Base-by-base conservation (phyloP, 2,888 invertebrate species). In the Eurois occulta region DNA sequence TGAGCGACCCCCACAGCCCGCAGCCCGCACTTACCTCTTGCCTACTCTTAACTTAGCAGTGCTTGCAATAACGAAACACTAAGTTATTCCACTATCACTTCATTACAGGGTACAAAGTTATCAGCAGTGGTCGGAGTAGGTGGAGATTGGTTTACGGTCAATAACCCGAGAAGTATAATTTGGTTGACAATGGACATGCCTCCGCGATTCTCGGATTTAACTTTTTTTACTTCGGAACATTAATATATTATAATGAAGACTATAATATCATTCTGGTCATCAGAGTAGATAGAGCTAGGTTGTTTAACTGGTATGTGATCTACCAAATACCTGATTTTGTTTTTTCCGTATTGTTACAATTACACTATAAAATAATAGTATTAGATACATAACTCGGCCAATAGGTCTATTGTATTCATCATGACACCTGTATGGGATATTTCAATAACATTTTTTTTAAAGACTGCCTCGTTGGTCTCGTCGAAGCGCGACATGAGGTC, bases 21-120 rank as follows among this genome's bases (percentile, higher is more conserved):
- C 75, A 78, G 83, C 85, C 86, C 78, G 79, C 74, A 94, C 96
- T 95, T 92, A 96, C 95, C 95, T 94, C 93, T 94, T 94, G 93
- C 94, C 95, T 94, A 95, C 91, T 91, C 94, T 94, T 94, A 94
- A 93, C 90, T 92, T 93, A 94, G 96, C 91, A 93, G 91, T 92
- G 94, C 95, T 95, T 95, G 95, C 86, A 95, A 95, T 94, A 90
- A 94, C 89, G 90, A 94, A 95, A 94, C 84, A 90, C 89, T 90
- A 87, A 88, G 84, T 91, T 91, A 92, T 90, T 91, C 75, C 64
- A 80, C 82, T 81, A 84, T 81, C 80, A 72, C 58, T 74, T 77
- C 77, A 86, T 72, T 80, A 81, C 78, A 78, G 76, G 75, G 83
- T 77, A 76, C 74, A 81, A 88, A 86, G 87, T 86, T 84, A 78